Base-by-base conservation (phyloP, 1,140 invertebrate species). In the Stenopsyche tienmushanensis region DNA sequence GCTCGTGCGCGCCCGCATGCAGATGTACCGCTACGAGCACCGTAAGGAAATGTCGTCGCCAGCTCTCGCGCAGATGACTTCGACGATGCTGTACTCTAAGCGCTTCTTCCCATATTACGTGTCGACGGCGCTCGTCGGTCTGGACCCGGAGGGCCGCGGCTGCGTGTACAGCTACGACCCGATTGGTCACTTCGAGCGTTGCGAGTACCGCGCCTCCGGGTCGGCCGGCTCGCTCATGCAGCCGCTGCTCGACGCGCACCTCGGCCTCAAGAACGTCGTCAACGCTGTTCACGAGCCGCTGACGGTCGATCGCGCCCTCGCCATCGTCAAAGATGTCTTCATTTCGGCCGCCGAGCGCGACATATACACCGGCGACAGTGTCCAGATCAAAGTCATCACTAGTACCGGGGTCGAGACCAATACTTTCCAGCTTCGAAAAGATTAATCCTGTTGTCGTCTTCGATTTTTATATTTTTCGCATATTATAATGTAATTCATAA, bases 101-200 rank as follows among this genome's bases (percentile, higher is more conserved):
- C 85, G 98, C 66, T 99, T 99, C 77, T 99, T 99, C 78, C 98
- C 98, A 0, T 99, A 98, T 76, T 99, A 99, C 76, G 90, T 98
- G 8, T 92, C 91, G 25, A 98, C 97, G 76, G 88, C 99, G 25
- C 78, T 99, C 54, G 96, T 93, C 68, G 98, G 98, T 0, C 74
- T 94, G 15, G 90, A 93, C 77, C 81, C 83, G 72, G 84, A 92
- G 73, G 96, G 96, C n/a, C 91, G 93, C 75, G 97, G 97, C 1
- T 90, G 89, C 72, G 90, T 99, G 1, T 99, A 90, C 80, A 93
- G 91, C 73, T 99, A 98, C 77, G 97, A 99, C 80, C 96, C 97
- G 0, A 91, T 99, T 69, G 98, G 98, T 2, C 93, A 97, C 72
- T 92, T 89, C 73, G 95, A 97, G 74, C 83, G 85, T 57, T 82